A percentile compares a stretch with the other conserved stretches of the same genome.
Conservation (phyloP, 2,113 vertebrate species). For the Archilochus colubris region DNA sequence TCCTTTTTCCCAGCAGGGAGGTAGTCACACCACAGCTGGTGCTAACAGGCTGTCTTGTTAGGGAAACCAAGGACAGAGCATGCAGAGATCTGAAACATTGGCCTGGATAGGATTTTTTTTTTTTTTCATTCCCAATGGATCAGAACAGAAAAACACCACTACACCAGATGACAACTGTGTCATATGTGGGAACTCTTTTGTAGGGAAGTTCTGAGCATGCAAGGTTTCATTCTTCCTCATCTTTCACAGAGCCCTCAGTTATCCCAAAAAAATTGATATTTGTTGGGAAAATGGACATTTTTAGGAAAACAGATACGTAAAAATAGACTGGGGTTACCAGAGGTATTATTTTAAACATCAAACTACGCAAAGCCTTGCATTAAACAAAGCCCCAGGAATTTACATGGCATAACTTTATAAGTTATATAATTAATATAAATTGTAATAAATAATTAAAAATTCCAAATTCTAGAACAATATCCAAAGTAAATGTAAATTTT, state of each 20-base stretch:
- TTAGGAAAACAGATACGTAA: neutral
- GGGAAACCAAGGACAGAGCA: neutral
- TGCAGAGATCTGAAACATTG: neutral
- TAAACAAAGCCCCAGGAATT: neutral
- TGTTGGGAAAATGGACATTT: neutral
- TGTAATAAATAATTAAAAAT: neutral
- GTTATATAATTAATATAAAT: neutral
- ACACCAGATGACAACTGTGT: rapidly evolving
- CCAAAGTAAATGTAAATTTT: neutral
- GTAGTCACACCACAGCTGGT: neutral
- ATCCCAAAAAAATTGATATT: neutral
- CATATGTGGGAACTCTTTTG: rapidly evolving
- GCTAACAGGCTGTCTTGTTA: neutral
- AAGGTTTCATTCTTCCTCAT: neutral
- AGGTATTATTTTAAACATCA: neutral
- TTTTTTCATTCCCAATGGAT: neutral
- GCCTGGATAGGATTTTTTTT: neutral
- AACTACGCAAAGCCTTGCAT: neutral
- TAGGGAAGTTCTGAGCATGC: neutral
- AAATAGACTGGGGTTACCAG: neutral
- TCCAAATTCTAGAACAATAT: neutral
- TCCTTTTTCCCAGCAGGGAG: conserved; percentile 22
- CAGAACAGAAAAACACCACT: neutral
- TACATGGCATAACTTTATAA: neutral
- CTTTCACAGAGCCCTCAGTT: neutral